phyloP scores from a whole-genome alignment of 2,113 vertebrate genomes.

The Sorex fumeus region DNA sequence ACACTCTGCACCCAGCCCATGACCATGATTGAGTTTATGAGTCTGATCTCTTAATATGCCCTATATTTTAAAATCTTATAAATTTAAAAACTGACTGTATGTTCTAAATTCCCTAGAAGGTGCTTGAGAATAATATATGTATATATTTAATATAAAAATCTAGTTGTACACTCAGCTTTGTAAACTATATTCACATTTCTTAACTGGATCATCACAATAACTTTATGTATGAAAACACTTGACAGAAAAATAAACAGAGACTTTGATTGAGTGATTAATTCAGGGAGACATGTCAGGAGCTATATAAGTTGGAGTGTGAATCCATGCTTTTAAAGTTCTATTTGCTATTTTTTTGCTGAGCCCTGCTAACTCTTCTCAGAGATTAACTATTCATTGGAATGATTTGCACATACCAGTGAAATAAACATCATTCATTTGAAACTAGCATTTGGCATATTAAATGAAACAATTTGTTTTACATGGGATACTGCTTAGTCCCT shows the following conservation, averaged over 20 bases:
- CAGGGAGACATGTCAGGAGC: background rate
- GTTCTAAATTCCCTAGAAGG: too few relatives aligned
- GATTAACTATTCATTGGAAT: background rate
- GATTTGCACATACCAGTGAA: background rate
- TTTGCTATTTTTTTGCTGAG: background rate
- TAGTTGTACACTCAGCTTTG: background rate
- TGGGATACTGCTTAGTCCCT: too few relatives aligned
- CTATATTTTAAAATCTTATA: too few relatives aligned
- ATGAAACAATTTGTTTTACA: conserved; percentile 12
- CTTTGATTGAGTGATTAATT: background rate
- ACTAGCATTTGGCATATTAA: background rate
- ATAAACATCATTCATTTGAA: background rate
- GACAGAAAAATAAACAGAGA: background rate
- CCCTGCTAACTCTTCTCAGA: background rate
- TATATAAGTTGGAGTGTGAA: background rate
- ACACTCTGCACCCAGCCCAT: background rate
- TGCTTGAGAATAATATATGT: too few relatives aligned
- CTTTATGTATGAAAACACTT: background rate
- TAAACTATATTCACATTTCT: background rate
- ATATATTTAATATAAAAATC: too few relatives aligned
- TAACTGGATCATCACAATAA: background rate
- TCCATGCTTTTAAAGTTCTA: background rate
- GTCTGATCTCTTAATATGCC: background rate
- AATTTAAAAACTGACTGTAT: too few relatives aligned
- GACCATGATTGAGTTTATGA: background rate